Evolutionary conservation across 2,113 vertebrate species (phyloP), one percentile per base, ranked within the genome.

Genomic region (Embiotoca jacksoni): DNA sequence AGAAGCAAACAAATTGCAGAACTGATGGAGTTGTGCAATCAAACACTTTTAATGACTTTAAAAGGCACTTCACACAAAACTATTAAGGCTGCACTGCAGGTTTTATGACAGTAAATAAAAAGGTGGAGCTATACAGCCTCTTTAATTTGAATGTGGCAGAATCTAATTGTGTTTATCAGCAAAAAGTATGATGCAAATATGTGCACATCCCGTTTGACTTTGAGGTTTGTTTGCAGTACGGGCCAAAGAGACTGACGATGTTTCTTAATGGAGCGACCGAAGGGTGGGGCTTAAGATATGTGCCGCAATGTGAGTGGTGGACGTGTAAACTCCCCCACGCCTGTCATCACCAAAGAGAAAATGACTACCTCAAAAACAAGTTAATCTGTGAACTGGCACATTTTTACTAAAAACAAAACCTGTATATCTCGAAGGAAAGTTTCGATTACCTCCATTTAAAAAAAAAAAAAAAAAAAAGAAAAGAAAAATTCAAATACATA

Each of bases 231-330:
- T 90, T 86, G 74, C 67, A 30, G 50, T 76, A 58, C 2, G 14
- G 36, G 1, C 32, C 37, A 41, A 49, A 49, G 47, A 56, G 7
- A 55, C 6, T 16, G 62, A 14, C 0, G 8, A 55, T 23, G 23
- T 23, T 23, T 78, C 46, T 15, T 41, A 71, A 41, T 71, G 73
- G 66, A 36, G 46, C 1, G 10, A 58, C 64, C 16, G 49, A n/a
- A 37, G 50, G 84, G 58, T 13, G 35, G 75, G 69, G 16, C n/a
- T 30, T 35, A 4, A 57, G 56, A 9, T 10, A 58, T n/a, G 44
- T 32, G 56, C 74, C 16, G 32, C 56, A 4, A 3, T 37, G 41
- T 84, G 92, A 92, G 55, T 86, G 88, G 91, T 84, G 50, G 75
- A 81, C 3, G 0, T 3, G 13, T 6, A 23, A 85, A 85, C 82